Conservation (phyloP, 2,888 invertebrate species). For the Archips crataeganus region DNA sequence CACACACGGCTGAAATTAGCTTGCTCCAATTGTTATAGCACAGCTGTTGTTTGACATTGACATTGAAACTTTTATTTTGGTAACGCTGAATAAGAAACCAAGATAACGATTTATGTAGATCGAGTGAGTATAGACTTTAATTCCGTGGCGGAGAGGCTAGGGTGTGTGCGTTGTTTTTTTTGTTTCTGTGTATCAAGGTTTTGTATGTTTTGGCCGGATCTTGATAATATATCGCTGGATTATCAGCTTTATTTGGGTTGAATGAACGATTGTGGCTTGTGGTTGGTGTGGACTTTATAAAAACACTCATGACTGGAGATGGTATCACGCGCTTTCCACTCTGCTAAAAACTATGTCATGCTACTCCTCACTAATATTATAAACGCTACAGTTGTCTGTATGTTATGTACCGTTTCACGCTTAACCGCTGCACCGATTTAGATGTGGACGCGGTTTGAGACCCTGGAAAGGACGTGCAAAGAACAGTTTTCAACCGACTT, state of each 20-base stretch:
- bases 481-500: too few species aligned
- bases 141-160: background rate
- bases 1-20: conserved; percentile 14
- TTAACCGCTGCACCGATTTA: too few species aligned
- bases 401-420: too few species aligned
- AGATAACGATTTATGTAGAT: background rate
- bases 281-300: background rate
- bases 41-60: conserved; percentile 40
- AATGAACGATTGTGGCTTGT: conserved; percentile 33
- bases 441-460: too few species aligned
- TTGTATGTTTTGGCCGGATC: conserved; percentile 29
- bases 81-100: conserved; percentile 7
- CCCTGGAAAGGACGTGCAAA: too few species aligned
- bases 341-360: too few species aligned
- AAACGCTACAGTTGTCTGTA: too few species aligned
- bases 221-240: conserved; percentile 36
- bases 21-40: conserved; percentile 5
- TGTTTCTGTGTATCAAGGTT: conserved; percentile 7
- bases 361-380: too few species aligned
- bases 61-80: conserved; percentile 40
- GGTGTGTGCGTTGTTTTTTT: background rate
- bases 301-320: background rate
- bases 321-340: too few species aligned
- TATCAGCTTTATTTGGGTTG: conserved; percentile 35
- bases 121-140: background rate